Conservation (phyloP, 1,140 invertebrate species). For the Polypedilum vanderplanki region DNA sequence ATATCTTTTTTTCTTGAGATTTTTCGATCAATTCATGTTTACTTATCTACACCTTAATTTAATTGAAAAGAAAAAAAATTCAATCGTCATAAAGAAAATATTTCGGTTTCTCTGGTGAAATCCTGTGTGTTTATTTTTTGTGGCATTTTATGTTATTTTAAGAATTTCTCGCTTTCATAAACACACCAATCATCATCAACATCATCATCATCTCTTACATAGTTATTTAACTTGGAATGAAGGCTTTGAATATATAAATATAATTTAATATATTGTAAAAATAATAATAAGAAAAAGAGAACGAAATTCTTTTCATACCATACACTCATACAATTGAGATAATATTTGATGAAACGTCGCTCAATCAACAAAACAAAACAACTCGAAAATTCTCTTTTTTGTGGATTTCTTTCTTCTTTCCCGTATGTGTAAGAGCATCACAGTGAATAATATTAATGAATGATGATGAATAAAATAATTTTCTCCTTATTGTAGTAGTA, state of each 20-base stretch:
- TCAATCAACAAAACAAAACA: constrained; percentile 27
- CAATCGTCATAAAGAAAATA: too few species aligned
- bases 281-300: neutral
- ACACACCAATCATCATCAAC: neutral
- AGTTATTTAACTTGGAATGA: neutral
- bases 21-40: too few species aligned
- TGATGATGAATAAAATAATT: constrained; percentile 21
- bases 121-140: constrained; percentile 22
- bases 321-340: constrained; percentile 3
- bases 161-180: constrained; percentile 27
- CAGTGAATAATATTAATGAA: constrained; percentile 17
- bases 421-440: neutral
- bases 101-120: too few species aligned
- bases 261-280: neutral
- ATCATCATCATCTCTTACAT: neutral
- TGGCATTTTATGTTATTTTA: constrained; percentile 25
- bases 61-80: too few species aligned
- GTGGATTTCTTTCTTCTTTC: too few species aligned
- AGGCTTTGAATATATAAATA: constrained; percentile 13
- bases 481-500: neutral
- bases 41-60: too few species aligned
- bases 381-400: neutral
- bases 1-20: too few species aligned
- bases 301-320: neutral
- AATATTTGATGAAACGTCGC: constrained; percentile 29